Evolutionary conservation across 2,797 vertebrate species (phyloP).

Genomic region (Manis pentadactyla): DNA sequence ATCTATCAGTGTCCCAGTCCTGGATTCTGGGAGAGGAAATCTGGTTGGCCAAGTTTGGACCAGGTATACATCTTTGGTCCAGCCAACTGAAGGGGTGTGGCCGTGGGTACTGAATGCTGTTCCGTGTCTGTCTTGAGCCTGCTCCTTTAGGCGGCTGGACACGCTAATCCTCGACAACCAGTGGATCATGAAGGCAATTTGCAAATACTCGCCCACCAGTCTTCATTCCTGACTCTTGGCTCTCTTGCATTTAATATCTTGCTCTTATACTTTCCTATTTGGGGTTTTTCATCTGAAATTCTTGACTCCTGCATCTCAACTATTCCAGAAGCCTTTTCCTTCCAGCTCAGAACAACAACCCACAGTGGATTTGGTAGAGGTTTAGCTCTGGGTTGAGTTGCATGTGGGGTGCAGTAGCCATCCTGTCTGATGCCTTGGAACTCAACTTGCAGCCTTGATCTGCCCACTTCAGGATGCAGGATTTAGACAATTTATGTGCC

Average conservation of each 20-base stretch:
- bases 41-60: background rate
- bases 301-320: background rate
- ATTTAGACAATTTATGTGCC: background rate
- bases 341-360: background rate
- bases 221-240: background rate
- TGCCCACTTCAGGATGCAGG: background rate
- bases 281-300: conserved; percentile 26
- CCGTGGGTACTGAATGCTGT: background rate
- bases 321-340: background rate
- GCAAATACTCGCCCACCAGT: background rate
- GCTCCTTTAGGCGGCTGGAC: background rate
- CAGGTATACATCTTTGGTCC: background rate
- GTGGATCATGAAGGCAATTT: background rate
- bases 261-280: background rate
- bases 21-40: background rate
- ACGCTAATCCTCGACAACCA: background rate
- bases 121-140: background rate
- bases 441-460: background rate
- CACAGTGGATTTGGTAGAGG: background rate
- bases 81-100: background rate
- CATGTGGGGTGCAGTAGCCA: background rate
- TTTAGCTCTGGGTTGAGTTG: background rate
- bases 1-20: background rate
- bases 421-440: background rate
- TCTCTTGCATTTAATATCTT: background rate